Evolutionary conservation across 2,797 vertebrate species (phyloP), one percentile per base, ranked within the genome.

Genomic region (Myotis myotis): DNA sequence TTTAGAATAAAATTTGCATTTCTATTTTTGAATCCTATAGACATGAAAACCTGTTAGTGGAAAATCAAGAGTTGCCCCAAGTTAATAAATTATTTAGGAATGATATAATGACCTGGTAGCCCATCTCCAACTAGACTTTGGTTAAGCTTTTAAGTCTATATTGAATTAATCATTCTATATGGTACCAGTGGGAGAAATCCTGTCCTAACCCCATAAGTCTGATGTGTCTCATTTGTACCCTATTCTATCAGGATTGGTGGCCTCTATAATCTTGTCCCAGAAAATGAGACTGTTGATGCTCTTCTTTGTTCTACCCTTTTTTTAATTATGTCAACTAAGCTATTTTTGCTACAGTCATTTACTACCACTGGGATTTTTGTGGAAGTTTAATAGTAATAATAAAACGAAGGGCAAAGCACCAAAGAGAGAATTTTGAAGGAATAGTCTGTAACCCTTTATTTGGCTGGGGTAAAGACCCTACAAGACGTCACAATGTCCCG

Each of bases 321-420:
- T 57, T 30, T 62, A 74, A 30, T 33, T n/a, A 51, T 78, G 75
- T 36, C 72, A 38, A 74, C 84, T 83, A 75, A 85, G 81, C 82
- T 93, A 86, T 94, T 95, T 96, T 80, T 90, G 49, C 85, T 94
- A 49, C 17, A 86, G 51, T 87, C 89, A 66, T 88, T 88, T 91
- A 51, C 78, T 86, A 83, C 76, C 64, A 47, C 51, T 30, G 60
- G 74, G 78, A 83, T 82, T 94, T 92, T 91, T 92, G 38, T 22
- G 87, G 85, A 89, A 94, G 62, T 53, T 91, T 94, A 94, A 91
- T 76, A 95, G 70, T 75, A 44, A 70, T 93, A 75, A 89, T 94
- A 90, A 93, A 92, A 95, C 28, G 28, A 95, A 96, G 70, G 47
- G 13, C 60, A 92, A 83, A 96, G 23, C 38, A 62, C 71, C 75